Percentiles rank a stretch among this genome's conserved stretches.
phyloP scores from a whole-genome alignment of 2,888 invertebrate genomes.

The Catocala sponsa region DNA sequence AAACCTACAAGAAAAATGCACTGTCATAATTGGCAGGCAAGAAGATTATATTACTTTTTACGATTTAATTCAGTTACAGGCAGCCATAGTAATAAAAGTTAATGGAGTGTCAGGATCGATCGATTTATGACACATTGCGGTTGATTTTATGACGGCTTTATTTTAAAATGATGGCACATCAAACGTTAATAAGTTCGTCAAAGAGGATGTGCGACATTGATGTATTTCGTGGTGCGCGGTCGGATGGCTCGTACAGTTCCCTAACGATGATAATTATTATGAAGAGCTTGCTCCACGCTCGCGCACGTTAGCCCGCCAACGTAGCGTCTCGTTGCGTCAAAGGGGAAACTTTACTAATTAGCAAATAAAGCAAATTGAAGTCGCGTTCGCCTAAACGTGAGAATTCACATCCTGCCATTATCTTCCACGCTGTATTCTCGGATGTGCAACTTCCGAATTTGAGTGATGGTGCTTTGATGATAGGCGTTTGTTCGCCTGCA shows the following conservation, averaged over 20 bases:
- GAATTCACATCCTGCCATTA: slow-evolving; percentile 59
- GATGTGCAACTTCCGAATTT: slow-evolving; percentile 39
- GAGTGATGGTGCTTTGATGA: slow-evolving; percentile 11
- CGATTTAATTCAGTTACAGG: too few relatives aligned
- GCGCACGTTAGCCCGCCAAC: slow-evolving; percentile 50
- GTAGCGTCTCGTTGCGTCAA: slow-evolving; percentile 62
- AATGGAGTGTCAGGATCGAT: slow-evolving; percentile 3
- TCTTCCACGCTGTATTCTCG: slow-evolving; percentile 61
- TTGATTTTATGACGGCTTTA: slow-evolving; percentile 44
- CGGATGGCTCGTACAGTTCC: slow-evolving; percentile 47
- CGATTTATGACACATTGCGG: slow-evolving; percentile 24
- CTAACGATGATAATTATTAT: slow-evolving; percentile 73
- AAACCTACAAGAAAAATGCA: too few relatives aligned
- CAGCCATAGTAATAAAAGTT: background rate
- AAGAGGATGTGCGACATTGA: slow-evolving; percentile 54
- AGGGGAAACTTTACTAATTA: slow-evolving; percentile 81
- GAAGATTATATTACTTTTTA: too few relatives aligned
- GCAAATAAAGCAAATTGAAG: slow-evolving; percentile 80
- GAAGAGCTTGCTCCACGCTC: slow-evolving; percentile 60
- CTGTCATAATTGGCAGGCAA: too few relatives aligned
- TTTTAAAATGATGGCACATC: slow-evolving; percentile 45
- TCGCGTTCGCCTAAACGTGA: slow-evolving; percentile 68
- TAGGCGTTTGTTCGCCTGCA: background rate
- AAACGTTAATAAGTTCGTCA: slow-evolving; percentile 55
- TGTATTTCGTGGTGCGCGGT: slow-evolving; percentile 44